A percentile compares a stretch with the other conserved stretches of the same genome.
Conservation (phyloP, 2,888 invertebrate genomes). For the Cephus rjabovi region DNA sequence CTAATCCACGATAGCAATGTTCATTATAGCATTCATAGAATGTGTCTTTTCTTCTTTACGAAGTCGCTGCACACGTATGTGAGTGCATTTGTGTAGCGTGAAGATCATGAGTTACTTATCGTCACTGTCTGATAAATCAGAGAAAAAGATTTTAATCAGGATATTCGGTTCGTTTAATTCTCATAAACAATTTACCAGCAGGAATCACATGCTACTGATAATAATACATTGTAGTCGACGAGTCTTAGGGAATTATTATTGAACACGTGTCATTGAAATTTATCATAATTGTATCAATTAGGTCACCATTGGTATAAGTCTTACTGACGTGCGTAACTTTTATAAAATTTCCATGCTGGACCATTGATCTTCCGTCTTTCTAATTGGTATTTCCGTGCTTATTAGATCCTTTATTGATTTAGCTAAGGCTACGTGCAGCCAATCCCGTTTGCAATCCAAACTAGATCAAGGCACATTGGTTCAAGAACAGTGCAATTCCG, state of each 20-base stretch:
- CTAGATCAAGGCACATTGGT: background rate
- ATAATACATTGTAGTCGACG: background rate
- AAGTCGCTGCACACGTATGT: background rate
- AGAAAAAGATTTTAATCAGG: background rate
- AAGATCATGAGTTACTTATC: background rate
- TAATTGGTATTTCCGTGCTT: background rate
- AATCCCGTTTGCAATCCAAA: background rate
- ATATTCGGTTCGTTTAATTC: background rate
- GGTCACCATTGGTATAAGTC: background rate
- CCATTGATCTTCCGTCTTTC: background rate
- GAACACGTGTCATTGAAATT: background rate
- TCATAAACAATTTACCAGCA: background rate
- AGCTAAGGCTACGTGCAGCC: background rate
- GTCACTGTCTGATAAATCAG: background rate
- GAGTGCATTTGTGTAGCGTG: background rate
- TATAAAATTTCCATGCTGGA: background rate
- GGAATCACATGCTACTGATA: background rate
- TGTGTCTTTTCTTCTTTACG: background rate
- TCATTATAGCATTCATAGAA: background rate
- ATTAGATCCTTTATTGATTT: background rate
- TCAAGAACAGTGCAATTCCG: background rate
- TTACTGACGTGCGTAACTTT: background rate
- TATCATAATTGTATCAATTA: background rate
- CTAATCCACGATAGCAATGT: background rate
- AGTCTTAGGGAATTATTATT: background rate